Evolutionary conservation across 2,888 invertebrate genomes (phyloP).

Genomic region (Physocephala rufipes): DNA sequence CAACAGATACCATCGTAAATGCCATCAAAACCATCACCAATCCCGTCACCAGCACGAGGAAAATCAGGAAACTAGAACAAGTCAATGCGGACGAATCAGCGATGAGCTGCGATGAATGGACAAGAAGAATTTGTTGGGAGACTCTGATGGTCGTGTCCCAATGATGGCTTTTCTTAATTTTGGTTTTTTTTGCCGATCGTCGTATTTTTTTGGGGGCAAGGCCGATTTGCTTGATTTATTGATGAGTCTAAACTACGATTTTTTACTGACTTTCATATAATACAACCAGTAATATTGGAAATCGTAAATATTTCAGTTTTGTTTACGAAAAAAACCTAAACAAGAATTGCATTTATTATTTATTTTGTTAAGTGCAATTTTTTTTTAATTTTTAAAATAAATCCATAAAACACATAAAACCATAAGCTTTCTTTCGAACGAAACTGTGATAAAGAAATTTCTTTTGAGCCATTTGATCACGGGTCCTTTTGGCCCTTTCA

Average conservation of each 20-base stretch:
- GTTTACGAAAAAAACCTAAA: no score
- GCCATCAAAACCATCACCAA: conserved; percentile 1
- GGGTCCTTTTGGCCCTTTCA: no score
- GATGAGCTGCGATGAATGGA: conserved; percentile 25
- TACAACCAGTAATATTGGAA: no score
- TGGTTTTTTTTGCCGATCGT: background rate
- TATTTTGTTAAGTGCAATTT: no score
- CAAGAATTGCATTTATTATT: no score
- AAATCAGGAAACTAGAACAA: no score
- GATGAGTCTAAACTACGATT: background rate
- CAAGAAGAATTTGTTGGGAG: background rate
- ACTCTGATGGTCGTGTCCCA: conserved; percentile 9
- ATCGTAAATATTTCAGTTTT: no score
- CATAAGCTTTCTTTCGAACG: no score
- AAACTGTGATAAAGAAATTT: no score
- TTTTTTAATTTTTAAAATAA: no score
- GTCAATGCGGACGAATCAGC: background rate
- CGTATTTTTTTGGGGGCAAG: conserved; percentile 32
- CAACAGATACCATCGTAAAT: background rate
- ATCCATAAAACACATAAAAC: no score
- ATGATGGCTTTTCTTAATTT: background rate
- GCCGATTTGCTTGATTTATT: conserved; percentile 9
- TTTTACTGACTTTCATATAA: background rate
- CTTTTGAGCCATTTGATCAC: no score
- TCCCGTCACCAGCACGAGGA: conserved; percentile 13